Base-by-base conservation (phyloP, 2,797 vertebrate genomes). In the Cirrhinus molitorella region DNA sequence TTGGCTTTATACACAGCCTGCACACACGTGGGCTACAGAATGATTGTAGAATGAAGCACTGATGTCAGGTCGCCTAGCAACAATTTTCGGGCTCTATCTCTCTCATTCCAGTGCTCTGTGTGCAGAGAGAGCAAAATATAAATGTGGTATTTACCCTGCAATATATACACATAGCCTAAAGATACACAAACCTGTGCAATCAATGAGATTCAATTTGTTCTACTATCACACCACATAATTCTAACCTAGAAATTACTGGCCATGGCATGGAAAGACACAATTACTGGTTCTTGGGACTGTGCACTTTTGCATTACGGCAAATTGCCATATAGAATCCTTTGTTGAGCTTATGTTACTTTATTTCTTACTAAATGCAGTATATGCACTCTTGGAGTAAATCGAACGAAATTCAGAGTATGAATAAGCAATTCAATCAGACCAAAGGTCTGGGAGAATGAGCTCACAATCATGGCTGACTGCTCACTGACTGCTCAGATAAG, bases 21-120 rank as follows among this genome's bases (percentile, higher is more conserved):
- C 55, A 68, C 86, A 83, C 89, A 91, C 81, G 87, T 90, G 89
- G 90, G 85, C 83, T 83, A 53, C 49, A 13, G 83, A 57, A 61
- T 71, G 84, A 84, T 65, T 85, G 81, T 68, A 87, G 85, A 88
- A 75, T 78, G 80, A 81, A 83, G 76, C 87, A 79, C 77, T 88
- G 89, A 89, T 89, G 90, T 88, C 77, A 86, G 88, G 90, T 92
- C 80, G 89, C 91, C 89, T 90, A 90, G 91, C 89, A 91, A 92
- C 90, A 87, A 59, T 82, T 79, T 87, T 81, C 34, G 55, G 55
- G 68, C 80, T 85, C 79, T 68, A 68, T 79, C 83, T 76, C 72
- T 89, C 84, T 84, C 71, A 85, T 83, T 75, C 43, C 66, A 45
- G 25, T 51, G 67, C 49, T 61, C n/a, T 53, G 45, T 77, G 63